Base-by-base conservation (phyloP, 2,797 vertebrate species). In the Benthosema pterotum region DNA sequence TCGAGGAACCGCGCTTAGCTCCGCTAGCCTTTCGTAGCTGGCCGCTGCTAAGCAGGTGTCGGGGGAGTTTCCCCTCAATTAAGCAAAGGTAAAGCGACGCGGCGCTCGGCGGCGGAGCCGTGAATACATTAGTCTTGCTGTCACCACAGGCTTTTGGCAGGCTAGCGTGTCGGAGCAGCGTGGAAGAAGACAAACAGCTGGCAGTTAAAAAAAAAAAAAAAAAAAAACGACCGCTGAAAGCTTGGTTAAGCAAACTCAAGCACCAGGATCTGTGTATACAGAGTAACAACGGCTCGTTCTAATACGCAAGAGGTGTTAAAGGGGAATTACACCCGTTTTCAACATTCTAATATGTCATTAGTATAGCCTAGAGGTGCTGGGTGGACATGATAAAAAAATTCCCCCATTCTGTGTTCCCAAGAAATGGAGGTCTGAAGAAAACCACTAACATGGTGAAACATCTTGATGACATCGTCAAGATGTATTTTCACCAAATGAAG, bases 61-160 rank as follows among this genome's bases (percentile, higher is more conserved):
- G 69, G 72, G 90, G 88, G 90, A 92, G 83, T 91, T 91, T 91
- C 89, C 86, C 88, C 90, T 93, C 91, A 94, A 92, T 93, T 93
- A 93, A 91, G 85, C 86, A 90, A 87, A 91, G 89, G 91, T 91
- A 91, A 90, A 92, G 90, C 77, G 88, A 87, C 88, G 90, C 84
- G 79, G 83, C 71, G 88, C 83, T 82, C 84, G 59, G 68, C 80
- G 83, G 83, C 66, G 38, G 80, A 59, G 42, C 72, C 81, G 69
- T 87, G 91, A 91, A 92, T 89, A 86, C 87, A 90, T 91, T 89
- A 91, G 79, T 87, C 80, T 79, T 84, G 75, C 86, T 83, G 80
- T 90, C 87, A 84, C 79, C 79, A 79, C 67, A 49, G 80, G 50
- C 68, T 63, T n/a, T 38, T 58, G 50, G 56, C 65, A 66, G 17